Evolutionary conservation across 2,888 invertebrate genomes (phyloP).

Genomic region (Clunio marinus): DNA sequence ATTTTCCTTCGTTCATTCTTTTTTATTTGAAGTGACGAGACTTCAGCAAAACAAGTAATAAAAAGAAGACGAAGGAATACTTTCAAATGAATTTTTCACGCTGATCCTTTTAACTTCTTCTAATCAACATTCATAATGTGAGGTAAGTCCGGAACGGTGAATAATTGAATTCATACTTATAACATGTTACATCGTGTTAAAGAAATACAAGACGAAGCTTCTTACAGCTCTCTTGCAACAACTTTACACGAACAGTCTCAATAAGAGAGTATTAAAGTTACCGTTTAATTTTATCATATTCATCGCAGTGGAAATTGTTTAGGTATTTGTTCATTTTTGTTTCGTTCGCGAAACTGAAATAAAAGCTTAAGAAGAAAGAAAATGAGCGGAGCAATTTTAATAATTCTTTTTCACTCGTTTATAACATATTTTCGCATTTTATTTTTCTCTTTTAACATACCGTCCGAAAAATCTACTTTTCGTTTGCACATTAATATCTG

Average conservation of each 20-base stretch:
- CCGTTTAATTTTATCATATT: not conserved
- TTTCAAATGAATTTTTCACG: too few relatives aligned
- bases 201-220: not conserved
- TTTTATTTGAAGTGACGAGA: not conserved
- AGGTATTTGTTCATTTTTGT: not conserved
- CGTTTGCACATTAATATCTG: too few relatives aligned
- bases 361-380: conserved; percentile 4
- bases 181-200: not conserved
- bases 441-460: not conserved
- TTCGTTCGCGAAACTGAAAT: not conserved
- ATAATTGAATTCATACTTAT: conserved; percentile 12
- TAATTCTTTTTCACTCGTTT: conserved; percentile 12
- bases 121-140: too few relatives aligned
- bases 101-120: too few relatives aligned
- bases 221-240: not conserved
- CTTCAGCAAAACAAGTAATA: not conserved
- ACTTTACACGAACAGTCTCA: not conserved
- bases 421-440: conserved; percentile 23
- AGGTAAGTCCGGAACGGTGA: too few relatives aligned
- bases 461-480: conserved; percentile 2
- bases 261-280: not conserved
- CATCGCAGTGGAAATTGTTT: conserved; percentile 14
- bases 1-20: too few relatives aligned
- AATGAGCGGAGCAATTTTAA: conserved; percentile 25
- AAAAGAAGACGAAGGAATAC: too few relatives aligned